These are phyloP conservation scores for Sebastes schlegelii DNA, from an alignment of 2,113 vertebrate genomes.

Conservation along the genomic window DNA sequence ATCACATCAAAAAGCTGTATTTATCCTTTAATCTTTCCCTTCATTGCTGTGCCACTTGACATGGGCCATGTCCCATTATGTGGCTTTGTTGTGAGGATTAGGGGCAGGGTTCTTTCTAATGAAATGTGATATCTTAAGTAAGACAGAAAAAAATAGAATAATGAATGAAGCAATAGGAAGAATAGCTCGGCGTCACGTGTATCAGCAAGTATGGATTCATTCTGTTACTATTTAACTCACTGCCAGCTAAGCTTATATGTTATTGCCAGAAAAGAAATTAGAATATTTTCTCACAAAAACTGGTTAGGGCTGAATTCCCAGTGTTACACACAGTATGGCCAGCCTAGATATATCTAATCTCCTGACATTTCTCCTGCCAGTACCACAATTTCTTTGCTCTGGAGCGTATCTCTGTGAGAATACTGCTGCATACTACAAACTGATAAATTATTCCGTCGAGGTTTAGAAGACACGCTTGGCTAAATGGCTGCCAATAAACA, in stretches of 20 bases:
- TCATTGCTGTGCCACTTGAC: slow-evolving; percentile 43
- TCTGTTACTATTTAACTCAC: slow-evolving; percentile 15
- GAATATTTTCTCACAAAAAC: slow-evolving; percentile 24
- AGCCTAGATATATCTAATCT: slow-evolving; percentile 48
- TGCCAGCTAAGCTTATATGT: not conserved
- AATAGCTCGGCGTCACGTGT: not conserved
- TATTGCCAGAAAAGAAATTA: slow-evolving; percentile 25
- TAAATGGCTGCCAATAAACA: slow-evolving; percentile 66
- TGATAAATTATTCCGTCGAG: slow-evolving; percentile 59
- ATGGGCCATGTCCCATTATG: slow-evolving; percentile 37
- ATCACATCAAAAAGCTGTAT: slow-evolving; percentile 39
- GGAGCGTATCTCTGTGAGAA: slow-evolving; percentile 39
- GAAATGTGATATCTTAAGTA: slow-evolving; percentile 43
- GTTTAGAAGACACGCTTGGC: slow-evolving; percentile 56
- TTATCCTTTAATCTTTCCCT: slow-evolving; percentile 60
- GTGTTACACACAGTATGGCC: slow-evolving; percentile 14
- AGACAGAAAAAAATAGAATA: slow-evolving; percentile 4
- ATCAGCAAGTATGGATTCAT: slow-evolving; percentile 13
- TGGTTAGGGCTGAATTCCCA: slow-evolving; percentile 31
- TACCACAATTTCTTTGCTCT: slow-evolving; percentile 16
- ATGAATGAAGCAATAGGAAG: slow-evolving; percentile 1
- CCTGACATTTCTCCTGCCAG: slow-evolving; percentile 48
- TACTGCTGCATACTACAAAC: slow-evolving; percentile 28
- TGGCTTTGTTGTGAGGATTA: slow-evolving; percentile 61
- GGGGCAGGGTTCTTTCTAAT: slow-evolving; percentile 37